Evolutionary conservation across 1,140 invertebrate genomes (phyloP).

Genomic region (Drosophila malerkotliana): DNA sequence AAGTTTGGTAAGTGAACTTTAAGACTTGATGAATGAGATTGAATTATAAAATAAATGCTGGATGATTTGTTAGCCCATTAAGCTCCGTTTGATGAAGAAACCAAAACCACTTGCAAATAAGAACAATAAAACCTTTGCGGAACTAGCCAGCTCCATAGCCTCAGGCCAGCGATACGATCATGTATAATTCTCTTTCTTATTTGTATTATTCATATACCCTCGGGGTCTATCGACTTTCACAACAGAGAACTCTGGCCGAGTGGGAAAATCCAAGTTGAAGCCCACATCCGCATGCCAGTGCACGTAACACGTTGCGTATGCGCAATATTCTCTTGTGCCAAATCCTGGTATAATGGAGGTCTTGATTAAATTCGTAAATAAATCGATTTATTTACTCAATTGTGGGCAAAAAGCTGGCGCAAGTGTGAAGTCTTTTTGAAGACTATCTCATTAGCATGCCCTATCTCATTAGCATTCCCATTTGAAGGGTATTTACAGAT

Average conservation of each 20-base stretch:
- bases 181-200: conserved; percentile 21
- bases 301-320: conserved; percentile 50
- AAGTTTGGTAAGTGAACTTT: conserved; percentile 75
- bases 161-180: conserved; percentile 9
- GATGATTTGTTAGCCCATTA: conserved; percentile 9
- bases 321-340: conserved; percentile 34
- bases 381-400: neutral
- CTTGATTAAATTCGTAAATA: neutral
- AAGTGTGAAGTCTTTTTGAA: too few species aligned
- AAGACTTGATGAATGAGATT: conserved; percentile 32
- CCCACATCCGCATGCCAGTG: conserved; percentile 36
- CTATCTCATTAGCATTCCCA: neutral
- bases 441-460: neutral
- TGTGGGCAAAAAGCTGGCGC: too few species aligned
- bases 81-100: conserved; percentile 22
- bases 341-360: conserved; percentile 3
- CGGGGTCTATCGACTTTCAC: conserved; percentile 36
- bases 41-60: conserved; percentile 15
- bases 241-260: conserved; percentile 25
- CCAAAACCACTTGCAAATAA: conserved; percentile 12
- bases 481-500: conserved; percentile 53
- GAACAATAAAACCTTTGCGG: conserved; percentile 32
- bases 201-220: conserved; percentile 4
- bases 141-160: conserved; percentile 18
- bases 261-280: conserved; percentile 51